Evolutionary conservation across 2,797 vertebrate genomes (phyloP).

Genomic region (Oreonectes daqikongensis): DNA sequence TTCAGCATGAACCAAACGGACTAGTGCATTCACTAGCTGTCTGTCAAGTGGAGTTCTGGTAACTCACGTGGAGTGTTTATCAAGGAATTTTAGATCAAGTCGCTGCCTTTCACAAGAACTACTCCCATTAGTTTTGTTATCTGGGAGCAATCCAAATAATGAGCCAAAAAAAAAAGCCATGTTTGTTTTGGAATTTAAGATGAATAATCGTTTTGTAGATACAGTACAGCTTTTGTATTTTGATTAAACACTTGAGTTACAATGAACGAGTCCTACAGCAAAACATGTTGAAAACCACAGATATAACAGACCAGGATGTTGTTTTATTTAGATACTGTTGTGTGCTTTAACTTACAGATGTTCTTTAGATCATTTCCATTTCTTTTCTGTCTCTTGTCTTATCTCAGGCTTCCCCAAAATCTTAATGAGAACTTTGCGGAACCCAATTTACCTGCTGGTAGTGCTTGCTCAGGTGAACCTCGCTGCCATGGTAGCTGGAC

Average conservation of each 20-base stretch:
- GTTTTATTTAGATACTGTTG: not conserved
- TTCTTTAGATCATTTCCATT: not conserved
- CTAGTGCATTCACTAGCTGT: too few species aligned
- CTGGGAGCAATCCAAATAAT: not conserved
- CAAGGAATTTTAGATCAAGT: not conserved
- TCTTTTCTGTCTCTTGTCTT: constrained; percentile 24
- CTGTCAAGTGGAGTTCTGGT: too few species aligned
- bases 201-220: not conserved
- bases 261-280: not conserved
- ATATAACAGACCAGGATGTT: too few species aligned
- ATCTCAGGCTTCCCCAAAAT: constrained; percentile 86
- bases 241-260: too few species aligned
- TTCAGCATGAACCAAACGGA: not conserved
- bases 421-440: constrained; percentile 79
- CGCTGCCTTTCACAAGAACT: not conserved
- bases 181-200: not conserved
- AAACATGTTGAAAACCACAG: not conserved
- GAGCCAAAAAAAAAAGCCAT: not conserved
- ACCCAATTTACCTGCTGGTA: constrained; percentile 86
- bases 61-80: too few species aligned
- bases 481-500: constrained; percentile 82
- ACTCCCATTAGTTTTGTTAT: not conserved
- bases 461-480: constrained; percentile 88
- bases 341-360: not conserved
- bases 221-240: too few species aligned